Percentiles rank a stretch among this genome's conserved stretches.
These are phyloP conservation scores for Capromys pilorides DNA, from an alignment of 2,797 vertebrate genomes.

Conservation along the genomic window DNA sequence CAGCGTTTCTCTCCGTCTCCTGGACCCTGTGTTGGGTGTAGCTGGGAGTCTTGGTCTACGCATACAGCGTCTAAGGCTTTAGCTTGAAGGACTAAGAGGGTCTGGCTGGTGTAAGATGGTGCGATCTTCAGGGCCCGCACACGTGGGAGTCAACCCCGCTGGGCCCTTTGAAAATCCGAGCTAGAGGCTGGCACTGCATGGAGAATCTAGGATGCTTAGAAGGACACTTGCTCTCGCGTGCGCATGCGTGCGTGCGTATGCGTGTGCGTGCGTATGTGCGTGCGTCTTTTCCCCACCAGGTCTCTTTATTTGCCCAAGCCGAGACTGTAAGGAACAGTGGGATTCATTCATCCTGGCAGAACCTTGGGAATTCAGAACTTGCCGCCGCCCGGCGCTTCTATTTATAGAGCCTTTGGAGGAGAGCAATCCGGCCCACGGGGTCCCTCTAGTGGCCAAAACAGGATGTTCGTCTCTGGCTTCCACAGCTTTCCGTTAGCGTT, in stretches of 20 bases:
- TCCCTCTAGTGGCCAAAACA: conserved; percentile 20
- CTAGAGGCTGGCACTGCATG: neutral
- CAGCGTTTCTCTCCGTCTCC: neutral
- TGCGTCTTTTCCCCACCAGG: neutral
- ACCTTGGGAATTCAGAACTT: neutral
- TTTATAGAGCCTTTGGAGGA: neutral
- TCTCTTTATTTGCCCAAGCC: neutral
- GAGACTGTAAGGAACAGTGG: neutral
- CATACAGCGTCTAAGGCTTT: neutral
- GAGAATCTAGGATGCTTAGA: neutral
- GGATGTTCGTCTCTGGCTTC: neutral
- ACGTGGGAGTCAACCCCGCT: neutral
- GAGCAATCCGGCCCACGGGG: neutral
- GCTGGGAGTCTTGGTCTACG: neutral
- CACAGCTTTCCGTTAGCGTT: neutral
- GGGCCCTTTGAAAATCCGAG: conserved; percentile 7
- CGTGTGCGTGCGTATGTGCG: too few relatives aligned
- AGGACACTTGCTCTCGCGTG: neutral
- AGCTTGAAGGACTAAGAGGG: neutral
- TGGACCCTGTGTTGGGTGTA: neutral
- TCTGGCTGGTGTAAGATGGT: neutral
- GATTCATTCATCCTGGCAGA: neutral
- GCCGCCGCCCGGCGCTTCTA: neutral
- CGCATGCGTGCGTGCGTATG: neutral
- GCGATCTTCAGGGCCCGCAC: too few relatives aligned